phyloP scores from a whole-genome alignment of 2,113 vertebrate species.

The Pelusios castaneus region DNA sequence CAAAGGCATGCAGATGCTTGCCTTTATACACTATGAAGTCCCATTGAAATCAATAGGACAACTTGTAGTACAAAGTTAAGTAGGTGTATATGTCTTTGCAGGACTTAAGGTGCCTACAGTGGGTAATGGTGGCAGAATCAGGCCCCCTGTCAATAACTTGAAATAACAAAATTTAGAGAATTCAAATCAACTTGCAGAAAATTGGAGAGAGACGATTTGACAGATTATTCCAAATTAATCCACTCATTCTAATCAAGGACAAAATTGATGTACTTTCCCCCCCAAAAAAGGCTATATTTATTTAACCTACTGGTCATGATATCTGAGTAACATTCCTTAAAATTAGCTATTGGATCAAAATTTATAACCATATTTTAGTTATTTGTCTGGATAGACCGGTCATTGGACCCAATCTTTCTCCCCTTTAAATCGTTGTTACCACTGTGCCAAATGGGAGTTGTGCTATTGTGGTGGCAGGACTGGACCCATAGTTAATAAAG shows the following conservation, averaged over 20 bases:
- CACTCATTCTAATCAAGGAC: neutral
- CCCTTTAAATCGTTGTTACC: neutral
- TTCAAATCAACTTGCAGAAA: neutral
- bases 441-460: neutral
- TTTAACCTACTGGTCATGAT: neutral
- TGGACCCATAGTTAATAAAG: neutral
- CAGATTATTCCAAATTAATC: neutral
- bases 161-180: neutral
- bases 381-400: neutral
- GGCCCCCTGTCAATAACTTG: neutral
- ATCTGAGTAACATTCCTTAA: neutral
- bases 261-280: neutral
- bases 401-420: neutral
- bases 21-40: neutral
- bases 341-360: neutral
- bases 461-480: neutral
- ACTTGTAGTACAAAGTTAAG: neutral
- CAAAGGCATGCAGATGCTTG: neutral
- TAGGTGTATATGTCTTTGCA: neutral
- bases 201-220: neutral
- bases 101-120: fast-evolving
- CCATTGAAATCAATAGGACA: neutral
- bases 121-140: neutral
- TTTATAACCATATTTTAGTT: neutral
- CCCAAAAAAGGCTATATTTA: neutral